Conservation (phyloP, 2,797 vertebrate species). For the Gambelia wislizenii region DNA sequence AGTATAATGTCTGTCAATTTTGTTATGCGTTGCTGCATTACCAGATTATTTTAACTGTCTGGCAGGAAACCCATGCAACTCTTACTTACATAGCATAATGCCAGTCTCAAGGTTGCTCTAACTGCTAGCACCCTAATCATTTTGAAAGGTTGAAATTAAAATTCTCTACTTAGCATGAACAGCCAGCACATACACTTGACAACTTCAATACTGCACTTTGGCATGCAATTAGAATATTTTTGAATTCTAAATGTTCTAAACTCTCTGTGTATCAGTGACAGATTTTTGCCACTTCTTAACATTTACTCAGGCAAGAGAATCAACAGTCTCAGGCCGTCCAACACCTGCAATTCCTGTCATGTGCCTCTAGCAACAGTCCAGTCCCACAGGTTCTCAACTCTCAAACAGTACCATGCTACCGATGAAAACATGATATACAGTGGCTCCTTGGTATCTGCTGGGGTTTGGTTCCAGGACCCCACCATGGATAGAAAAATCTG, state of each 20-base stretch:
- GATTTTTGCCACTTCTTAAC: background rate
- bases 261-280: background rate
- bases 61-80: background rate
- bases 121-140: background rate
- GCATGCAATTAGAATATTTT: background rate
- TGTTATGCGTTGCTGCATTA: background rate
- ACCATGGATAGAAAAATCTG: too few species aligned
- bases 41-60: background rate
- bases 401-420: background rate
- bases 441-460: too few species aligned
- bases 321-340: background rate
- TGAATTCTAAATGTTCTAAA: background rate
- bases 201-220: background rate
- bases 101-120: background rate
- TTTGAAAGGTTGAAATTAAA: background rate
- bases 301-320: background rate
- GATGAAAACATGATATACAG: background rate
- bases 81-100: slow-evolving; percentile 9
- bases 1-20: slow-evolving; percentile 1
- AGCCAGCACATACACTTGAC: background rate
- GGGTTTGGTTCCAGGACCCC: too few species aligned
- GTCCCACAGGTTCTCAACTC: background rate
- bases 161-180: background rate
- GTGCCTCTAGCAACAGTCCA: background rate
- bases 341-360: background rate